These are phyloP conservation scores for Coracias cyanogaster DNA, from an alignment of 2,797 vertebrate species.

Conservation along the genomic window DNA sequence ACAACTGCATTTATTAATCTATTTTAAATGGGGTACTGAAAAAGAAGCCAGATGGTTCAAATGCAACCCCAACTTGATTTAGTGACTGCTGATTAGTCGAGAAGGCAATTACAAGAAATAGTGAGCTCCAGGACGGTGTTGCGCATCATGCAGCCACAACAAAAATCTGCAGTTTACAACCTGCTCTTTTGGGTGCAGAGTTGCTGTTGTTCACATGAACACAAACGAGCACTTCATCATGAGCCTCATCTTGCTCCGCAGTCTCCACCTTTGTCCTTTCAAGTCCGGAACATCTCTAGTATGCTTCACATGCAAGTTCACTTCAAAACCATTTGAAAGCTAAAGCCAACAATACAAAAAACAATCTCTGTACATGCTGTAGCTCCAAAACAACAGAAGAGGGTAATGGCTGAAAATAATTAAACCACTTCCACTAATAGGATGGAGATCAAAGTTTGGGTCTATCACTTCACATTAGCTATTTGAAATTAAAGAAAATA, in stretches of 20 bases:
- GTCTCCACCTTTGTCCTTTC: not conserved
- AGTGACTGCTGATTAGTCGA: not conserved
- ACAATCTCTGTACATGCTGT: not conserved
- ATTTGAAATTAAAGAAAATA: conserved; percentile 42
- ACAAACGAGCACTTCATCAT: not conserved
- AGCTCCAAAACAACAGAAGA: not conserved
- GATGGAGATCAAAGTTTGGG: conserved; percentile 54
- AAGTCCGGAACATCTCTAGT: not conserved
- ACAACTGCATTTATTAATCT: not conserved
- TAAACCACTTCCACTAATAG: not conserved
- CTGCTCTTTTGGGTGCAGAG: not conserved
- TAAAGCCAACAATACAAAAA: not conserved
- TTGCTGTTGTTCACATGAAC: not conserved
- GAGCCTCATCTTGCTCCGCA: not conserved
- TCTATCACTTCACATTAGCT: not conserved
- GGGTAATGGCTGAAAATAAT: conserved; percentile 15
- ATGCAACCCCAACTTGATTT: not conserved
- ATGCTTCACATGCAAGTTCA: not conserved
- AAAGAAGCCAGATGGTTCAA: not conserved
- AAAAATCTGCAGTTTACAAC: not conserved
- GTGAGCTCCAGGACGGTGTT: not conserved
- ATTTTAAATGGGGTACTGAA: not conserved
- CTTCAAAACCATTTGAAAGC: conserved; percentile 14
- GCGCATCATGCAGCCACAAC: not conserved
- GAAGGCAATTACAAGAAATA: not conserved